phyloP scores from a whole-genome alignment of 2,797 vertebrate genomes.

The Hemitrygon akajei region DNA sequence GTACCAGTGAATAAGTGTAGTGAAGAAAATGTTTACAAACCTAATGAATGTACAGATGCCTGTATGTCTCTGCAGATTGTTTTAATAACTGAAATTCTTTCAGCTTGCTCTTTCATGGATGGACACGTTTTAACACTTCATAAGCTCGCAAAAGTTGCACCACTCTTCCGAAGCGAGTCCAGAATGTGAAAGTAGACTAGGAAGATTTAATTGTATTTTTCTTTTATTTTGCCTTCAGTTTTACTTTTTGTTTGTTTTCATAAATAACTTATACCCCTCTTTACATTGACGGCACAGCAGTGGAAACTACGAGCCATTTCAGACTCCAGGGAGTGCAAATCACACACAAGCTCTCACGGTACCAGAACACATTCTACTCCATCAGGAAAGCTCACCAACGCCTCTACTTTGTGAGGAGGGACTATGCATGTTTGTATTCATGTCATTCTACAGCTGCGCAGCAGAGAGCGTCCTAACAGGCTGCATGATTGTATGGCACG shows the following conservation, averaged over 20 bases:
- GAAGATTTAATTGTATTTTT: background rate
- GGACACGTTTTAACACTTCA: background rate
- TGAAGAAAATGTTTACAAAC: background rate
- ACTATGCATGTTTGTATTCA: no score
- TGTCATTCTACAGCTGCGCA: no score
- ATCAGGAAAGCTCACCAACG: no score
- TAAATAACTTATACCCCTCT: background rate
- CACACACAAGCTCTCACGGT: no score
- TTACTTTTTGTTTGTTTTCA: background rate
- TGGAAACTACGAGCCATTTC: no score
- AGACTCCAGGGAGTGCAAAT: no score
- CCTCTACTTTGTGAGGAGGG: no score
- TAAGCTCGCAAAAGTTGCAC: background rate
- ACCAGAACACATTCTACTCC: no score
- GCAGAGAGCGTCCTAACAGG: no score
- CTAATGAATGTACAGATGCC: background rate
- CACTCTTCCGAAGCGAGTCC: background rate
- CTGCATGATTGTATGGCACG: no score
- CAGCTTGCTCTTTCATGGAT: background rate
- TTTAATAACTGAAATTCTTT: constrained; percentile 17
- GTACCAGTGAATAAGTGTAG: background rate
- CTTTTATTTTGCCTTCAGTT: background rate
- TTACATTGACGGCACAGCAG: no score
- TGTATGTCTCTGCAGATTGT: background rate
- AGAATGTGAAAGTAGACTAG: background rate